These are phyloP conservation scores for Epinotia nisella DNA, from an alignment of 2,888 invertebrate species.

Conservation along the genomic window DNA sequence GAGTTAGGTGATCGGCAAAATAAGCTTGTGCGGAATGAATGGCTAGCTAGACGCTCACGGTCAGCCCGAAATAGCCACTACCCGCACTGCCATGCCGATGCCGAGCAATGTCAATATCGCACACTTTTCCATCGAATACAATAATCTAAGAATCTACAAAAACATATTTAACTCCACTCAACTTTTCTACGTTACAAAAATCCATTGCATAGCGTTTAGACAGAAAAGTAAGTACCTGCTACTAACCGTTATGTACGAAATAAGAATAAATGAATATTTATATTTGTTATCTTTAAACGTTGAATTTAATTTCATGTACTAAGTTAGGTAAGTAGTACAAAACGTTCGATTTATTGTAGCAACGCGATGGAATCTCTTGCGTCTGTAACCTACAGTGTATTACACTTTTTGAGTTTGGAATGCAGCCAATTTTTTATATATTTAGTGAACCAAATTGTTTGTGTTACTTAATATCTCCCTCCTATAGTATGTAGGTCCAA, in stretches of 20 bases:
- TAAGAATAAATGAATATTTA: neutral
- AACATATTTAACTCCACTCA: slow-evolving; percentile 16
- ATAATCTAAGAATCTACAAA: no score
- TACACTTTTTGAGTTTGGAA: slow-evolving; percentile 47
- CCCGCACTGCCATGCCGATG: slow-evolving; percentile 58
- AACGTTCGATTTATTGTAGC: neutral
- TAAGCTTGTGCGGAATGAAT: slow-evolving; percentile 64
- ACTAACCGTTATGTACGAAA: neutral
- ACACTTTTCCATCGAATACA: slow-evolving; percentile 46
- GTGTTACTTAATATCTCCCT: slow-evolving; percentile 49
- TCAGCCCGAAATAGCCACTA: slow-evolving; percentile 73
- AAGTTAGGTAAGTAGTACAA: neutral
- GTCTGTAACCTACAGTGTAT: slow-evolving; percentile 27
- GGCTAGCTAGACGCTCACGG: slow-evolving; percentile 71
- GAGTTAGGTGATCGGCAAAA: slow-evolving; percentile 54
- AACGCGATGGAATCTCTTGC: slow-evolving; percentile 17
- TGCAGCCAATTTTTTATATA: slow-evolving; percentile 53
- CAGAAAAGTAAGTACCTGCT: neutral
- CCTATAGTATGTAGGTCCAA: slow-evolving; percentile 2
- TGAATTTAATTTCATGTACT: neutral
- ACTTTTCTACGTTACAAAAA: neutral
- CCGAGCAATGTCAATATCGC: slow-evolving; percentile 72
- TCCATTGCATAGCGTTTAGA: neutral
- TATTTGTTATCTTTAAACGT: neutral
- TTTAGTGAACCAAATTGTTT: slow-evolving; percentile 48